A percentile compares a stretch with the other conserved stretches of the same genome.
Evolutionary conservation across 2,797 vertebrate species (phyloP).

Genomic region (Taeniopygia guttata): DNA sequence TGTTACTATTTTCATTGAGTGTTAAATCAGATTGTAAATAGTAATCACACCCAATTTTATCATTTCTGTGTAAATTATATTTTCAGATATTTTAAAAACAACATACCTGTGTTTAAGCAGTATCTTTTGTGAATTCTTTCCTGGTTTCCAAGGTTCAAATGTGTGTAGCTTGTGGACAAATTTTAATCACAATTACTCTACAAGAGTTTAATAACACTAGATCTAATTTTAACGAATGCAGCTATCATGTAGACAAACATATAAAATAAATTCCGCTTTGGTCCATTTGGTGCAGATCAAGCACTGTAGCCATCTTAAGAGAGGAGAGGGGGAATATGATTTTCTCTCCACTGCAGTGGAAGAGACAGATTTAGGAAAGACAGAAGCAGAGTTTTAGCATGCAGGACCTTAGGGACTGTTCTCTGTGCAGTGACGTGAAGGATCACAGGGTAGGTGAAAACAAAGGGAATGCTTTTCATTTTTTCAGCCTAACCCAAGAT

Average conservation of each 20-base stretch:
- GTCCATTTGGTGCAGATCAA: background rate
- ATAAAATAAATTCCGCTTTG: constrained; percentile 22
- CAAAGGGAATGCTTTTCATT: background rate
- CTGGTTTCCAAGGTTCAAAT: constrained; percentile 1
- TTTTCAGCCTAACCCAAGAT: background rate
- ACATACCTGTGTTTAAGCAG: background rate
- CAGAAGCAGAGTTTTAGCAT: background rate
- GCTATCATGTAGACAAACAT: constrained; percentile 4
- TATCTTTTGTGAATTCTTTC: background rate
- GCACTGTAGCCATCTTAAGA: background rate
- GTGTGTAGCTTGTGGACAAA: background rate
- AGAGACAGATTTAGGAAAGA: background rate
- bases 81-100: constrained; percentile 16
- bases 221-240: background rate
- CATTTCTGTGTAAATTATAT: background rate
- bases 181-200: constrained; percentile 43
- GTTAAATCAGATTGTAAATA: background rate
- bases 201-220: constrained; percentile 18
- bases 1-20: background rate
- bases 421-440: background rate
- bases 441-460: background rate
- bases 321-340: background rate
- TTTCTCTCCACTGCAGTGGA: background rate
- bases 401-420: background rate
- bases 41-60: background rate